Evolutionary conservation across 1,140 invertebrate species (phyloP), one percentile per base, ranked within the genome.

Genomic region (Probaryconus sp.): DNA sequence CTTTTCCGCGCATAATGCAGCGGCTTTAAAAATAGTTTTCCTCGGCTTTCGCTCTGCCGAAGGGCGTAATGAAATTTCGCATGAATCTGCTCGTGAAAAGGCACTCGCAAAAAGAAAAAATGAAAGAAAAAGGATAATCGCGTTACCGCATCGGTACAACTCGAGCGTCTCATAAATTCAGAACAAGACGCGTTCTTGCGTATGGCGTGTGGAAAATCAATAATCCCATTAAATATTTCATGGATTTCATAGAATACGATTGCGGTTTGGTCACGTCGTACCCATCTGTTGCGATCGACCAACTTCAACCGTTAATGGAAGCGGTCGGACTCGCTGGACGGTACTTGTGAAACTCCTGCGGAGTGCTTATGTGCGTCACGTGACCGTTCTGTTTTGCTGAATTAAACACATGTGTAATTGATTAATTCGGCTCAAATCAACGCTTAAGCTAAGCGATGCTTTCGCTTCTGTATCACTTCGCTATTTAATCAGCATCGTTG

Each of bases 181-280:
- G 72, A 70, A 81, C 67, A 72, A 81, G 75, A 73, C 77, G 79
- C 74, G 78, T 77, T 81, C 72, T 69, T 73, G 75, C 76, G 79
- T 70, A 79, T 74, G 61, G 67, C 71, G 76, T 70, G 43, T 30
- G 73, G 77, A 76, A 78, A 84, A 85, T 84, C 81, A 82, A 83
- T 83, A 84, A 83, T 77, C 65, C 77, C 79, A 76, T 83, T 83
- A 84, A 84, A 84, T 85, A 84, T 84, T 84, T 85, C 82, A 84
- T 79, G 78, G 77, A 82, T 81, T 83, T 84, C 78, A 77, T 68
- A 81, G 78, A 84, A 84, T 83, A 77, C 76, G 75, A 77, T 78
- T 79, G 77, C 33, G 81, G 65, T 80, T 75, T 80, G 73, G 81
- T 83, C 82, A 83, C 83, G 82, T 83, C 82, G 78, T 75, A 60